These are phyloP conservation scores for Aradophagus sp. DNA, from an alignment of 1,140 invertebrate genomes.

Conservation along the genomic window DNA sequence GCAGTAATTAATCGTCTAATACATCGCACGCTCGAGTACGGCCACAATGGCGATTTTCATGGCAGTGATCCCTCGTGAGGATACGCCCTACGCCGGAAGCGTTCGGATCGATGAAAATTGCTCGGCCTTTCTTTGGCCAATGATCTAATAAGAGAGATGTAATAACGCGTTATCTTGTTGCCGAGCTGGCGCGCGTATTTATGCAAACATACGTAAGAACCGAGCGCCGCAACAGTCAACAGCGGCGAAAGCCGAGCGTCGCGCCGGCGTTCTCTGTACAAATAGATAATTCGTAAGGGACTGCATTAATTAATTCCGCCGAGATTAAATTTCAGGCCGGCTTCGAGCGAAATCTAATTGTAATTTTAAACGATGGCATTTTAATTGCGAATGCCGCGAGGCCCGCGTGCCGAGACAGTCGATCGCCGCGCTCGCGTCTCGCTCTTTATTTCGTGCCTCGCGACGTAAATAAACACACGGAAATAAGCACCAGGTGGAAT, in stretches of 20 bases:
- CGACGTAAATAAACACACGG: too few species aligned
- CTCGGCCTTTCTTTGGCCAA: too few species aligned
- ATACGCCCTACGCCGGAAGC: too few species aligned
- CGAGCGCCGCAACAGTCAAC: slow-evolving; percentile 14
- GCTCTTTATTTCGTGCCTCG: too few species aligned
- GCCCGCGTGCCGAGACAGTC: too few species aligned
- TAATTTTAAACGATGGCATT: slow-evolving; percentile 40
- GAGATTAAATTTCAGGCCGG: slow-evolving; percentile 41
- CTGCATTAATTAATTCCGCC: slow-evolving; percentile 35
- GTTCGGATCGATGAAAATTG: too few species aligned
- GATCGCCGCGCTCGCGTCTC: too few species aligned
- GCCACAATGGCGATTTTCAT: too few species aligned
- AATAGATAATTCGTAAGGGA: slow-evolving; percentile 41
- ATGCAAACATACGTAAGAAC: slow-evolving; percentile 24
- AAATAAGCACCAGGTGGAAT: too few species aligned
- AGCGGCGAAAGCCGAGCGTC: slow-evolving; percentile 7
- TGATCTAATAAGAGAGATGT: slow-evolving; percentile 23
- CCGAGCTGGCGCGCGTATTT: slow-evolving; percentile 14
- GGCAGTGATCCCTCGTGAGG: too few species aligned
- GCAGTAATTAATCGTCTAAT: too few species aligned
- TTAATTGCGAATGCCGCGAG: slow-evolving; percentile 38
- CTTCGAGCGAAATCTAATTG: slow-evolving; percentile 32
- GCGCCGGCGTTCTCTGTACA: slow-evolving; percentile 11
- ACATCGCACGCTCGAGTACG: too few species aligned
- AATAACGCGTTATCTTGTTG: slow-evolving; percentile 26